phyloP scores from a whole-genome alignment of 2,797 vertebrate genomes.

The Aselliscus stoliczkanus region DNA sequence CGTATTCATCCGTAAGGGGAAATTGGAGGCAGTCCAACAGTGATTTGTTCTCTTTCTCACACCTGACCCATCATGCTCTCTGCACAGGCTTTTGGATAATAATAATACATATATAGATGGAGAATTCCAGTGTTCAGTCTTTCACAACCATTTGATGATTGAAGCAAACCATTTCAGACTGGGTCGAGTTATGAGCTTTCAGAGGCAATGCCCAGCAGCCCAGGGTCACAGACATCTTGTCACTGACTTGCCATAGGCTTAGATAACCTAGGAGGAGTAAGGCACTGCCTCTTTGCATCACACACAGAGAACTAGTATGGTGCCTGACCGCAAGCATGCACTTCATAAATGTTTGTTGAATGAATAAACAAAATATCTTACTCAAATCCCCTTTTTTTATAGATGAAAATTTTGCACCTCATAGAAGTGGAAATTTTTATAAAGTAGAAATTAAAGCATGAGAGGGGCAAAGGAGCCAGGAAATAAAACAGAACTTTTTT shows the following conservation, averaged over 20 bases:
- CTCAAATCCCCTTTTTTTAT: background rate
- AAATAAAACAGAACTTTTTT: background rate
- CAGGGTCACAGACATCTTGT: background rate
- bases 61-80: background rate
- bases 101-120: background rate
- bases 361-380: background rate
- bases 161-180: background rate
- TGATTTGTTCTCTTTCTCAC: background rate
- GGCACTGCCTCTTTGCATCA: background rate
- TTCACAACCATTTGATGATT: background rate
- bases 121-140: background rate
- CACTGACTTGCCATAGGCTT: background rate
- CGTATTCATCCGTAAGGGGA: background rate
- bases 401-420: background rate
- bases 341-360: background rate
- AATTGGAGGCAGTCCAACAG: background rate
- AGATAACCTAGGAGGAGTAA: background rate
- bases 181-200: background rate
- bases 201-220: background rate
- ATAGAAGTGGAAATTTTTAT: background rate
- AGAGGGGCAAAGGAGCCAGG: background rate
- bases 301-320: background rate
- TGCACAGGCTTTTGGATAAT: background rate
- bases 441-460: background rate
- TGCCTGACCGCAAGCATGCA: background rate